These are phyloP conservation scores for Drosophila teissieri DNA, from an alignment of 1,140 invertebrate genomes.

Conservation along the genomic window DNA sequence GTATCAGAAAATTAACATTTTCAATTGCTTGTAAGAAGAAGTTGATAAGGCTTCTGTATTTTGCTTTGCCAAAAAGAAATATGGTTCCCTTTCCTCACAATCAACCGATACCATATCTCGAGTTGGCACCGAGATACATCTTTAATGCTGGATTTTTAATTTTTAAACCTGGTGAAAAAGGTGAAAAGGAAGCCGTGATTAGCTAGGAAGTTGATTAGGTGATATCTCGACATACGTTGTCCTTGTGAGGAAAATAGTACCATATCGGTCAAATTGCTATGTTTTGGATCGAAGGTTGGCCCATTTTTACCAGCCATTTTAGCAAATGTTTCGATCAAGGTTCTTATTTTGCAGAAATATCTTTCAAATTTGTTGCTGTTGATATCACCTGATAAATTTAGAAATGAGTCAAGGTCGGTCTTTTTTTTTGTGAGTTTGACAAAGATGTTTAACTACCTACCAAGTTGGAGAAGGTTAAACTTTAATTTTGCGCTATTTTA, in stretches of 20 bases:
- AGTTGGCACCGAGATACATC: slow-evolving; percentile 39
- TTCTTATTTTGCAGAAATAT: slow-evolving; percentile 4
- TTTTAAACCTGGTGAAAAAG: slow-evolving; percentile 16
- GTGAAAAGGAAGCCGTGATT: slow-evolving; percentile 26
- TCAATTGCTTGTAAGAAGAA: slow-evolving; percentile 56
- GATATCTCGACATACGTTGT: slow-evolving; percentile 20
- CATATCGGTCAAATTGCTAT: slow-evolving; percentile 52
- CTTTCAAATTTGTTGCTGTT: background rate
- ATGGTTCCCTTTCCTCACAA: slow-evolving; percentile 8
- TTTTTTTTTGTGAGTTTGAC: background rate
- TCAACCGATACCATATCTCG: slow-evolving; percentile 40
- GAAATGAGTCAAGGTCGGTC: slow-evolving; percentile 11
- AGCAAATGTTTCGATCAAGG: slow-evolving; percentile 22
- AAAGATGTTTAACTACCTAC: background rate
- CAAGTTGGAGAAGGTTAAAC: too few relatives aligned
- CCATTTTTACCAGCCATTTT: slow-evolving; percentile 29
- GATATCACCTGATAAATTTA: background rate
- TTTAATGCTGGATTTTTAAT: slow-evolving; percentile 45
- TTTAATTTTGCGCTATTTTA: too few relatives aligned
- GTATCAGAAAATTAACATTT: slow-evolving; percentile 80
- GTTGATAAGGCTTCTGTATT: slow-evolving; percentile 57
- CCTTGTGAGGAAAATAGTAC: slow-evolving; percentile 36
- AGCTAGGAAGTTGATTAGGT: slow-evolving; percentile 49
- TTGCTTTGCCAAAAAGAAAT: slow-evolving; percentile 36
- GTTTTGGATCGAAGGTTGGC: slow-evolving; percentile 13